phyloP scores from a whole-genome alignment of 1,140 invertebrate species.

The Trichonephila inaurata region DNA sequence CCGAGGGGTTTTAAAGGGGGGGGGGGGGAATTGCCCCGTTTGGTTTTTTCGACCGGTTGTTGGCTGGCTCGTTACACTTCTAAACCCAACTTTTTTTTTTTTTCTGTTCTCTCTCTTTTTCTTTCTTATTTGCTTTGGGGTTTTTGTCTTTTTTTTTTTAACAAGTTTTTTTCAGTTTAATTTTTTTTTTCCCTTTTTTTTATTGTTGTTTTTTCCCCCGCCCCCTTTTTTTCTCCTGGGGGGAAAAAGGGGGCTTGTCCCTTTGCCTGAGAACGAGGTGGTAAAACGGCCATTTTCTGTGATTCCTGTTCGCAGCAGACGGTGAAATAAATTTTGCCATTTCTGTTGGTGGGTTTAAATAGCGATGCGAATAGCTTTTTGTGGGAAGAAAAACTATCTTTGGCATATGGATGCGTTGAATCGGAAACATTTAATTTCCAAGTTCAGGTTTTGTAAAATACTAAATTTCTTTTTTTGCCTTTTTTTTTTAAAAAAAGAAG shows the following conservation, averaged over 20 bases:
- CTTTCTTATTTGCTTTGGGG: conserved; percentile 35
- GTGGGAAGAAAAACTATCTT: not conserved
- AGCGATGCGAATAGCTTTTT: not conserved
- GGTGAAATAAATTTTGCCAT: conserved; percentile 35
- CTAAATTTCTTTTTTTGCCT: too few relatives aligned
- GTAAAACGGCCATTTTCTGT: conserved; percentile 44
- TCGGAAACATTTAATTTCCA: not conserved
- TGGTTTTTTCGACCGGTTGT: conserved; percentile 72
- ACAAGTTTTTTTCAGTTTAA: conserved; percentile 18
- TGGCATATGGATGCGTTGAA: not conserved
- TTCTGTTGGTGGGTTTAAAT: conserved; percentile 2
- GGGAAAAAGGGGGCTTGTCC: conserved; percentile 19
- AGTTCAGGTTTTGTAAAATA: not conserved
- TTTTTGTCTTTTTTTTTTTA: not conserved
- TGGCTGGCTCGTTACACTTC: conserved; percentile 60
- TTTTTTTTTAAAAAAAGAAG: too few relatives aligned
- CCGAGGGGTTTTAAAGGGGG: conserved; percentile 69
- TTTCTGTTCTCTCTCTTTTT: not conserved
- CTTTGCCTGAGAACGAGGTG: conserved; percentile 5
- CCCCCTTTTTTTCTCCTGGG: not conserved
- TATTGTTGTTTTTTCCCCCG: too few relatives aligned
- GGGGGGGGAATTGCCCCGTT: conserved; percentile 69
- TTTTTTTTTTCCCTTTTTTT: not conserved
- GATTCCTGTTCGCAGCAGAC: not conserved
- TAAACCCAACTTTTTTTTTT: conserved; percentile 61